Percentiles rank a stretch among this genome's conserved stretches.
These are phyloP conservation scores for Lamellibrachia luymesi DNA, from an alignment of 1,140 invertebrate genomes.

Conservation along the genomic window DNA sequence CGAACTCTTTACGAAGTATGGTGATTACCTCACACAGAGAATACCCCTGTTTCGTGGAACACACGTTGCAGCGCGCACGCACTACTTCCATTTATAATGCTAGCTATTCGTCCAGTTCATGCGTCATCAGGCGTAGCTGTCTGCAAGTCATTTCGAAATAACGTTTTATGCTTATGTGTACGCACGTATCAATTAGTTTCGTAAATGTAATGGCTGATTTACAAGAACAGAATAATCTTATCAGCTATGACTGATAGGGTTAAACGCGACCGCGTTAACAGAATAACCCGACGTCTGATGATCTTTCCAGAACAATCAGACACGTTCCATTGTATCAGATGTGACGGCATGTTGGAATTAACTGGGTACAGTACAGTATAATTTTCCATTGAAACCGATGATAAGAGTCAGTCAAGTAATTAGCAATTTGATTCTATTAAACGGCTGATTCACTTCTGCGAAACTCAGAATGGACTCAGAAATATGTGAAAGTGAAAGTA, in stretches of 20 bases:
- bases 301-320: not conserved
- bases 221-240: not conserved
- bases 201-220: not conserved
- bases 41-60: not conserved
- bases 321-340: not conserved
- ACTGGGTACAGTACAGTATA: too few relatives aligned
- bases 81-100: not conserved
- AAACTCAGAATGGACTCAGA: too few relatives aligned
- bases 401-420: too few relatives aligned
- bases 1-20: not conserved
- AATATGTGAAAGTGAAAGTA: too few relatives aligned
- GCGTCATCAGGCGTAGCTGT: not conserved
- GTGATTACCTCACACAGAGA: not conserved
- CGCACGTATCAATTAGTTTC: not conserved
- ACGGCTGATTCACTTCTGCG: too few relatives aligned
- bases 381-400: too few relatives aligned
- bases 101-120: not conserved
- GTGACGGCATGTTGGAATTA: too few relatives aligned
- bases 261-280: not conserved
- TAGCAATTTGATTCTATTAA: too few relatives aligned
- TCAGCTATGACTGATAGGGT: not conserved
- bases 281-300: not conserved
- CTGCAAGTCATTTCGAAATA: not conserved
- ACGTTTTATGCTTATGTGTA: not conserved
- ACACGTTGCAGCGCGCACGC: not conserved